Evolutionary conservation across 2,888 invertebrate genomes (phyloP), one percentile per base, ranked within the genome.

Genomic region (Drosophila sordidapex): DNA sequence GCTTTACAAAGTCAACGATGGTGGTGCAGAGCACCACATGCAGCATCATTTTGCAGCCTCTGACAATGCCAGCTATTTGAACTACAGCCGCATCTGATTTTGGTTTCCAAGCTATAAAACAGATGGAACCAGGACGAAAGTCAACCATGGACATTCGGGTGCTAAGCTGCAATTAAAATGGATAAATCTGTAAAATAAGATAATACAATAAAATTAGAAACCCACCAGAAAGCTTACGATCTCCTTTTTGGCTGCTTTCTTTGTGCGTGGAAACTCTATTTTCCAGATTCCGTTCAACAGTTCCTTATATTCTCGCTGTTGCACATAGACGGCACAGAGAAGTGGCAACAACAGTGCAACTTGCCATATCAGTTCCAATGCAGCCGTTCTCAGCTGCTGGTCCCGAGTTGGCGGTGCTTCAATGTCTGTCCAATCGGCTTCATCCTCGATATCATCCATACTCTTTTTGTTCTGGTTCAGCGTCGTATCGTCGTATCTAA

Each of bases 161-260:
- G 21, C 33, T 53, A 2, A 79, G 54, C 83, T 83, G 58, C 33
- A 63, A 53, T 11, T 31, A 6, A 7, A 2, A 58, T 18, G 11
- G 21, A 27, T 5, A 5, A 6, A 11, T 15, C 2, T n/a, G 29
- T 21, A 11, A 60, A 51, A 51, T 35, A 6, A 6, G 15, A 13
- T 6, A 27, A 5, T 33, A 25, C n/a, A 38, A 7, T 33, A 1
- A 1, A 13, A n/a, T 18, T 4, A 5, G 1, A 8, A 21, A 18
- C 64, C 25, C 52, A 86, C 88, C 73, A 85, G 43, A 21, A 76
- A 56, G 31, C 69, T 57, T 2, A 72, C 11, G 0, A 66, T 48
- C 56, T 84, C 83, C 29, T 63, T 62, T 49, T 3, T 33, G 29
- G 8, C 36, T 46, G 8, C 8, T 46, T 18, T 27, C 25, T 13